Percentiles rank a stretch among this genome's conserved stretches.
Conservation (phyloP, 92 coral and sea anemone species). For the Metridium senile region DNA sequence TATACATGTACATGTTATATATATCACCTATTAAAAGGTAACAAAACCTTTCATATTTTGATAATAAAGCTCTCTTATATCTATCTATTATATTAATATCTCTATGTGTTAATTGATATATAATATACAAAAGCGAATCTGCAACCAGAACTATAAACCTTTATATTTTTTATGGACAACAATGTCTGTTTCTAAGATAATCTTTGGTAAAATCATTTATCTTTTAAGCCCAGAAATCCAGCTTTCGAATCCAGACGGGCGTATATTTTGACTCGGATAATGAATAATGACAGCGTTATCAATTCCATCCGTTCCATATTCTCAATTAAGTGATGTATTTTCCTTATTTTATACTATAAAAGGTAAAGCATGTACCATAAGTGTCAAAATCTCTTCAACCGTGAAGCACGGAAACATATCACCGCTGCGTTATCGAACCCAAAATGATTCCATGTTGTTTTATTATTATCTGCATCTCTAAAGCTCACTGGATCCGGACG, state of each 20-base stretch:
- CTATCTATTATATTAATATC: background rate
- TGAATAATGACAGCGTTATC: background rate
- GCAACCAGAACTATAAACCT: background rate
- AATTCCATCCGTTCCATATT: background rate
- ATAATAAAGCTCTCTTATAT: background rate
- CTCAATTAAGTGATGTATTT: background rate
- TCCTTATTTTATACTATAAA: background rate
- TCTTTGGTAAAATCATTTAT: background rate
- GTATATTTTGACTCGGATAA: background rate
- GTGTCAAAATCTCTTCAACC: slow-evolving; percentile 15
- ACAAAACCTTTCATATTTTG: slow-evolving; percentile 8
- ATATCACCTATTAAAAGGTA: background rate
- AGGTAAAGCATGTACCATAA: background rate
- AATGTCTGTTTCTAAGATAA: too few relatives aligned
- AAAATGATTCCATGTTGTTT: background rate
- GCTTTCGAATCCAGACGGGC: background rate
- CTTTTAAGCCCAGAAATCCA: background rate
- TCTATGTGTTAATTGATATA: too few relatives aligned
- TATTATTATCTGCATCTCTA: background rate
- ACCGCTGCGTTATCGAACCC: background rate
- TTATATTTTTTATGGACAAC: too few relatives aligned
- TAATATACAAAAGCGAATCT: background rate
- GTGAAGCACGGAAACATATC: slow-evolving; percentile 18
- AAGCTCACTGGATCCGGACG: slow-evolving; percentile 44
- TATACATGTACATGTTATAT: background rate